These are phyloP conservation scores for Trichonephila clavipes DNA, from an alignment of 1,140 invertebrate genomes.

Conservation along the genomic window DNA sequence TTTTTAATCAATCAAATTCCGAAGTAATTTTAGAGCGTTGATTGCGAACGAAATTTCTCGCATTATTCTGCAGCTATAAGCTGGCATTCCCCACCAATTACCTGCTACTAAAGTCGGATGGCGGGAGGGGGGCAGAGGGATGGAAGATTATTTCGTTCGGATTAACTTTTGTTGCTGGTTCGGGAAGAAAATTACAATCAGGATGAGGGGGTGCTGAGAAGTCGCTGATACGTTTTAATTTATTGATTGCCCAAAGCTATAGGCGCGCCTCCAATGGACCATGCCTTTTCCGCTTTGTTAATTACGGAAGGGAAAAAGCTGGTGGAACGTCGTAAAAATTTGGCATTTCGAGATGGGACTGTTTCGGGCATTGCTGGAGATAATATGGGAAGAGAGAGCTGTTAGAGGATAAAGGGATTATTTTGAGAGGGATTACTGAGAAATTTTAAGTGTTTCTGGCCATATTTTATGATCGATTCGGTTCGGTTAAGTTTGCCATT, in stretches of 20 bases:
- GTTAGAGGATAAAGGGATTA: constrained; percentile 21
- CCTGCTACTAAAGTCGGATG: neutral
- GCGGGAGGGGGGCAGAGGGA: neutral
- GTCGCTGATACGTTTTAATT: constrained; percentile 57
- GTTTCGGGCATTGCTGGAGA: neutral
- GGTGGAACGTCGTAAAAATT: constrained; percentile 21
- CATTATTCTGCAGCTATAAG: constrained; percentile 21
- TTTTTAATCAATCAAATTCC: constrained; percentile 69
- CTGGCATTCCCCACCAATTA: constrained; percentile 48
- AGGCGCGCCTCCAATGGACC: neutral
- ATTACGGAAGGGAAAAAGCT: constrained; percentile 6
- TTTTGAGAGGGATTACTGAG: neutral
- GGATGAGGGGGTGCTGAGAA: neutral
- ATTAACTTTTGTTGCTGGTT: constrained; percentile 53
- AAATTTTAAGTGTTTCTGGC: neutral
- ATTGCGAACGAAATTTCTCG: constrained; percentile 23
- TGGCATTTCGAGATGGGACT: neutral
- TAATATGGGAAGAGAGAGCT: neutral
- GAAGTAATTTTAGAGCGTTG: constrained; percentile 60
- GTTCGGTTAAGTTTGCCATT: neutral
- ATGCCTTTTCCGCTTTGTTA: constrained; percentile 17
- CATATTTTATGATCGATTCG: neutral
- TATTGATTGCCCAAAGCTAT: constrained; percentile 53
- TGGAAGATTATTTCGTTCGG: constrained; percentile 43
- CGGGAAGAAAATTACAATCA: neutral